phyloP scores from a whole-genome alignment of 1,140 invertebrate species.

The Mya arenaria region DNA sequence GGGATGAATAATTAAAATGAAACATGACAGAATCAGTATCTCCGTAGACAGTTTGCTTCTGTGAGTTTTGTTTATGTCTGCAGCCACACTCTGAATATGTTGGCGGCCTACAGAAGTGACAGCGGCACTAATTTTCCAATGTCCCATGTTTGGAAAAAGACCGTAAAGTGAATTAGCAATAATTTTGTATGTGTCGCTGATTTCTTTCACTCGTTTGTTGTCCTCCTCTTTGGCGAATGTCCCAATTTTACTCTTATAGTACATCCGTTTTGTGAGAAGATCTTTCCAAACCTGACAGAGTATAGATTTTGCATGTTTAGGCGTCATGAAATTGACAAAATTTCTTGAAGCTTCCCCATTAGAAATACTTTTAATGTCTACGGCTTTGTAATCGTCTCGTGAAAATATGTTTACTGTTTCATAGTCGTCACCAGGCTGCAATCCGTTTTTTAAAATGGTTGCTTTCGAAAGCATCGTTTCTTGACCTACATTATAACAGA shows the following conservation, averaged over 20 bases:
- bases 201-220: neutral
- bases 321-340: neutral
- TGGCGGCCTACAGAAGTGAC: neutral
- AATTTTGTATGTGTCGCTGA: neutral
- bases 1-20: neutral
- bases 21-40: conserved; percentile 2
- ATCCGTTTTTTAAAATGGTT: neutral
- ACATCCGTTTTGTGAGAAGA: neutral
- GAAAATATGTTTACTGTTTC: neutral
- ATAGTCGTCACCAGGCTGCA: neutral
- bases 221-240: neutral
- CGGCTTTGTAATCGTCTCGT: neutral
- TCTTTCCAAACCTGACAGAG: neutral
- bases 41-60: neutral
- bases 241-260: neutral
- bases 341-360: neutral
- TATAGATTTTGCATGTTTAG: neutral
- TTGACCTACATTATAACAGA: neutral
- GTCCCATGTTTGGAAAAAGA: neutral
- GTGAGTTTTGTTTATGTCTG: neutral
- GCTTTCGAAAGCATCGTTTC: neutral
- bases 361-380: neutral
- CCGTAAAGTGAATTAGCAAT: conserved; percentile 1
- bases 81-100: neutral
- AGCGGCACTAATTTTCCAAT: neutral